Conservation (phyloP, 35 echinoderm and acorn worm species). For the Anneissia japonica region DNA sequence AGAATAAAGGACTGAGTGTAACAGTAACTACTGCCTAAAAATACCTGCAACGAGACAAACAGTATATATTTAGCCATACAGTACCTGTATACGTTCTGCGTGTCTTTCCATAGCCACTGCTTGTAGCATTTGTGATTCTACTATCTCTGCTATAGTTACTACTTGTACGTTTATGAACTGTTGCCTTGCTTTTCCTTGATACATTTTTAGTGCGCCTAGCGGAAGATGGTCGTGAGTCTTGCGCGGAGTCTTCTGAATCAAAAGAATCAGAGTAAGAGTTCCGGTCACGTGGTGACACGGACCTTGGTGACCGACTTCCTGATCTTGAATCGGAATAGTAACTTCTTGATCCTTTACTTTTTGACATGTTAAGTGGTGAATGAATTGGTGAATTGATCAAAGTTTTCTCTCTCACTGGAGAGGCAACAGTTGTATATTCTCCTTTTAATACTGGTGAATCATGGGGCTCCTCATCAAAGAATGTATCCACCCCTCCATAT, state of each 20-base stretch:
- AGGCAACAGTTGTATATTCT: background rate
- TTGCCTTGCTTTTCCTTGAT: background rate
- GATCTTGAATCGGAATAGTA: background rate
- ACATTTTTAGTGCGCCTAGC: background rate
- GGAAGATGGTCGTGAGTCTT: slow-evolving; percentile 61
- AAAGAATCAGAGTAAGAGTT: slow-evolving; percentile 81
- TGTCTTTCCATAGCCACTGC: slow-evolving; percentile 15
- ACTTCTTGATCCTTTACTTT: background rate
- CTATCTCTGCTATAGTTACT: slow-evolving; percentile 25
- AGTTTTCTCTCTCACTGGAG: background rate
- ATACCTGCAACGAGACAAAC: no score
- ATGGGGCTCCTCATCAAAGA: background rate
- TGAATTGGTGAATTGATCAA: background rate
- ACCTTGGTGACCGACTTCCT: slow-evolving; percentile 1
- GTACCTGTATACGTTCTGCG: slow-evolving; percentile 24
- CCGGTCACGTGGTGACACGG: background rate
- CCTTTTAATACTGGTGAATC: background rate
- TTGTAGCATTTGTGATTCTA: slow-evolving; percentile 33
- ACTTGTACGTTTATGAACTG: background rate
- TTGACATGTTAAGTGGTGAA: background rate
- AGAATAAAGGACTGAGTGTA: no score
- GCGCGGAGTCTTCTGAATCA: slow-evolving; percentile 77
- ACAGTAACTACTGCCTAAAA: no score
- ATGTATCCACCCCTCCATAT: background rate
- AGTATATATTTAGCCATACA: background rate